A percentile compares a stretch with the other conserved stretches of the same genome.
These are phyloP conservation scores for Danio albolineatus DNA, from an alignment of 2,797 vertebrate genomes.

Conservation along the genomic window DNA sequence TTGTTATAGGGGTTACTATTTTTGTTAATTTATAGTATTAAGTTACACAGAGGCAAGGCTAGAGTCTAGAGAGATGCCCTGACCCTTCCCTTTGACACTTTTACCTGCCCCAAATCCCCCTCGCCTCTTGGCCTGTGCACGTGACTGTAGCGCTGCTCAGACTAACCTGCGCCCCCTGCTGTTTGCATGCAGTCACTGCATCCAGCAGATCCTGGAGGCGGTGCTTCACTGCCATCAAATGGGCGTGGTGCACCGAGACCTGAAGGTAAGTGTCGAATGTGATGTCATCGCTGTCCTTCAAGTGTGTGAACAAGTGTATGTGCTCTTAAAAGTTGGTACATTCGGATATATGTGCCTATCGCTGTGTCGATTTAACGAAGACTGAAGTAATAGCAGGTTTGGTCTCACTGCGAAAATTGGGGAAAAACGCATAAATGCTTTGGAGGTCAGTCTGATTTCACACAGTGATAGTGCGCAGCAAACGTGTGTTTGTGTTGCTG, in stretches of 20 bases:
- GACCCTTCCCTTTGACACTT: background rate
- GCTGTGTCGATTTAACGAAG: constrained; percentile 12
- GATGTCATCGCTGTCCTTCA: constrained; percentile 57
- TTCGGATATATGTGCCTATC: constrained; percentile 17
- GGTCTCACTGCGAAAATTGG: background rate
- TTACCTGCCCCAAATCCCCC: constrained; percentile 26
- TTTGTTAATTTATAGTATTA: background rate
- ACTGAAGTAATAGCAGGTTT: background rate
- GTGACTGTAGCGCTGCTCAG: constrained; percentile 73
- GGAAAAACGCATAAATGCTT: background rate
- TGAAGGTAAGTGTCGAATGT: constrained; percentile 79
- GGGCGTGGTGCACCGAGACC: constrained; percentile 94
- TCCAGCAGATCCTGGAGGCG: constrained; percentile 98
- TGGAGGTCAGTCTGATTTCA: background rate
- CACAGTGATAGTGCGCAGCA: constrained; percentile 30
- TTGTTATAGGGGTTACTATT: background rate
- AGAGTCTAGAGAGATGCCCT: constrained; percentile 61
- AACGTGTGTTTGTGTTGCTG: constrained; percentile 47
- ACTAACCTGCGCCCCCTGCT: constrained; percentile 78
- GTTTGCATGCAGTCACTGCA: constrained; percentile 95
- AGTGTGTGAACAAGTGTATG: constrained; percentile 47
- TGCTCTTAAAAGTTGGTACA: constrained; percentile 33
- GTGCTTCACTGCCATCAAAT: constrained; percentile 98
- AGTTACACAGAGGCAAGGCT: constrained; percentile 39
- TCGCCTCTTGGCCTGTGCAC: constrained; percentile 73